Percentiles rank a stretch among this genome's conserved stretches.
Conservation (phyloP, 2,797 vertebrate species). For the Smutsia temminckii region DNA sequence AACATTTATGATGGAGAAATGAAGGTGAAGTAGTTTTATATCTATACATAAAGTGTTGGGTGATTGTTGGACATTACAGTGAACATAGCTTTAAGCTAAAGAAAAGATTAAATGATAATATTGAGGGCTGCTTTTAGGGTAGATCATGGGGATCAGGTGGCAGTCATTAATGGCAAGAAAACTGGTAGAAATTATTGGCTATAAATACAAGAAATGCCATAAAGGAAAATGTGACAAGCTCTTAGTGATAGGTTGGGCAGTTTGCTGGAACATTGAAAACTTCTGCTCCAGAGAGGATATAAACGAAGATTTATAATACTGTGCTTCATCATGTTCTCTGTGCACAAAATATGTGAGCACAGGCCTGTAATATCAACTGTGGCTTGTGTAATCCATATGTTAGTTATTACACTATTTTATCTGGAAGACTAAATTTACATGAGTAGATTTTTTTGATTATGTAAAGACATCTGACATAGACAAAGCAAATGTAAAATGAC, state of each 20-base stretch:
- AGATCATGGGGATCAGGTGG: not conserved
- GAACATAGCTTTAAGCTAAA: not conserved
- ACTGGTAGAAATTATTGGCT: not conserved
- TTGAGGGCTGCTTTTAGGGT: not conserved
- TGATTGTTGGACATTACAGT: not conserved
- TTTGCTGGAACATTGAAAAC: not conserved
- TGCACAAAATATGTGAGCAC: not conserved
- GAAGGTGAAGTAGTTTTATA: not conserved
- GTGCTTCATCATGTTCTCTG: not conserved
- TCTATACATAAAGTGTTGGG: not conserved
- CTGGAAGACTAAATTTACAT: not conserved
- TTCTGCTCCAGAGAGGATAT: not conserved
- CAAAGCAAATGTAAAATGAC: not conserved
- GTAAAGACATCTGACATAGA: not conserved
- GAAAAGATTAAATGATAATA: not conserved
- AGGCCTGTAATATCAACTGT: not conserved
- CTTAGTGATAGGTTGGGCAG: not conserved
- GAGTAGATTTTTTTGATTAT: not conserved
- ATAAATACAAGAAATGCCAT: not conserved
- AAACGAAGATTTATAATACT: not conserved
- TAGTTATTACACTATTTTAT: not conserved
- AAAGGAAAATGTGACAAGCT: not conserved
- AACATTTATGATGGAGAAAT: not conserved
- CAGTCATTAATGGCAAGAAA: constrained; percentile 5
- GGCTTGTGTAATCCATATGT: not conserved